These are phyloP conservation scores for Petrosia ficiformis DNA, from an alignment of 37 sponge, comb jelly and placozoan genomes.

Conservation along the genomic window DNA sequence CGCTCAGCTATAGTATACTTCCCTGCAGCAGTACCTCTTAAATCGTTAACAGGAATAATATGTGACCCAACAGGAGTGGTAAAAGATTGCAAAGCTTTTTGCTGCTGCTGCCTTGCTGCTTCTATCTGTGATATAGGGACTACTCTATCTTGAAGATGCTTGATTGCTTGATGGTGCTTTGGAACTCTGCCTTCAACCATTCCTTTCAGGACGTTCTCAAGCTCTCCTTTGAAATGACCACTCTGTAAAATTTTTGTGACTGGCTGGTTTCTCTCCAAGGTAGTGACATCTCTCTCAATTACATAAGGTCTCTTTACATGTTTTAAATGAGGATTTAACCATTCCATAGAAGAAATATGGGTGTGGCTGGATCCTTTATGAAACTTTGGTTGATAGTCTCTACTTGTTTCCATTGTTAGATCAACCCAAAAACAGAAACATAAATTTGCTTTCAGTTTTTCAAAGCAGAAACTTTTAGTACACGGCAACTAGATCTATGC, in stretches of 20 bases:
- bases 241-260: slow-evolving; percentile 61
- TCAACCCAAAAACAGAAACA: no score
- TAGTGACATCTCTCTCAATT: slow-evolving; percentile 47
- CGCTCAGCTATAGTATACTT: slow-evolving; percentile 51
- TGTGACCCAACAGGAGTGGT: not conserved
- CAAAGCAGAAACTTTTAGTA: no score
- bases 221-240: slow-evolving; percentile 37
- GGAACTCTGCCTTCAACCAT: slow-evolving; percentile 54
- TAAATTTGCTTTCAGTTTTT: no score
- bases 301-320: slow-evolving; percentile 25
- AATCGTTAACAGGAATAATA: slow-evolving; percentile 55
- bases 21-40: slow-evolving; percentile 23
- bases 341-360: not conserved
- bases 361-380: not conserved
- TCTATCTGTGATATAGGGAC: slow-evolving; percentile 8
- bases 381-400: not conserved
- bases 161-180: slow-evolving; percentile 1
- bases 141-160: slow-evolving; percentile 14
- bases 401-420: no score
- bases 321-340: not conserved
- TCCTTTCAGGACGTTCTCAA: slow-evolving; percentile 62
- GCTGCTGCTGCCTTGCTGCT: not conserved
- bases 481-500: no score
- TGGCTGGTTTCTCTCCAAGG: slow-evolving; percentile 45
- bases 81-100: not conserved